A percentile compares a stretch with the other conserved stretches of the same genome.
Conservation (phyloP, 2,797 vertebrate species). For the Otus scops region DNA sequence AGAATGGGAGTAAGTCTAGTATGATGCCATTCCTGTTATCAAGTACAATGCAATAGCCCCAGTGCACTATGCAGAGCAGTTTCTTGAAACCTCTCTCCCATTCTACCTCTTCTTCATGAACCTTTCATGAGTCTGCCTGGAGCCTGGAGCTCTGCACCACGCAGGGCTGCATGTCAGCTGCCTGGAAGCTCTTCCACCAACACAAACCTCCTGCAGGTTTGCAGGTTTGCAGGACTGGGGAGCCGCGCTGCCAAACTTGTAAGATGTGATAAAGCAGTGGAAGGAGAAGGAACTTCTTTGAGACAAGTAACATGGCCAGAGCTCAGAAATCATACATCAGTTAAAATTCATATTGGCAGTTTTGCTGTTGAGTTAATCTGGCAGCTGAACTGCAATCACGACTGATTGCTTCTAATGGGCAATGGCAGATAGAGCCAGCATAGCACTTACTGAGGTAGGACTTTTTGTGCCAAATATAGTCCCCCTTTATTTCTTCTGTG, state of each 20-base stretch:
- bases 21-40: not conserved
- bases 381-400: not conserved
- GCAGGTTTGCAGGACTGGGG: rapidly evolving
- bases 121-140: not conserved
- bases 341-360: not conserved
- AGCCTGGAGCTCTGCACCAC: not conserved
- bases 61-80: not conserved
- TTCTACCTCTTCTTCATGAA: not conserved
- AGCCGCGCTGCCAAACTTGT: rapidly evolving
- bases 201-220: rapidly evolving
- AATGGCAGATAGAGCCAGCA: not conserved
- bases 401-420: not conserved
- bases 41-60: not conserved
- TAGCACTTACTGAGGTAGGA: not conserved
- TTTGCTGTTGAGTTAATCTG: not conserved
- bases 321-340: not conserved
- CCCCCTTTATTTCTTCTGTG: not conserved
- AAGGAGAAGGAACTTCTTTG: not conserved
- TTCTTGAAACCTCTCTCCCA: not conserved
- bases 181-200: not conserved
- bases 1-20: not conserved
- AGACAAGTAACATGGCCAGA: rapidly evolving
- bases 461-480: not conserved
- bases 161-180: not conserved
- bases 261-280: not conserved